Percentiles rank a stretch among this genome's conserved stretches.
phyloP scores from a whole-genome alignment of 2,888 invertebrate genomes.

The Thelaira solivaga region DNA sequence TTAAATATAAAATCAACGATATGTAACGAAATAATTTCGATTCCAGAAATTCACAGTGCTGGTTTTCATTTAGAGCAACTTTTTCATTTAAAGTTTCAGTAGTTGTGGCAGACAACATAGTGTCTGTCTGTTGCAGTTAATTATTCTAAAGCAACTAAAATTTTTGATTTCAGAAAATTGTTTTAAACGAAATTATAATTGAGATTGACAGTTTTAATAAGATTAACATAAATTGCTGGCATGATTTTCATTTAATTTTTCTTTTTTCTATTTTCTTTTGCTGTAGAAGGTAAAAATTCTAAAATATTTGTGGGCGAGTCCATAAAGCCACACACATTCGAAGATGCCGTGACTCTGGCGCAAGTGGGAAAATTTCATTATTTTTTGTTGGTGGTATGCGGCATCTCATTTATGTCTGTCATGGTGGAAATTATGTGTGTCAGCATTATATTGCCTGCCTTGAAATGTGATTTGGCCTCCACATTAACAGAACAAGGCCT shows the following conservation, averaged over 20 bases:
- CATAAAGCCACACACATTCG: conserved; percentile 68
- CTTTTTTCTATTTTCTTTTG: conserved; percentile 18
- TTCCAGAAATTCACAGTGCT: conserved; percentile 68
- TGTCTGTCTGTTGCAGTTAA: neutral
- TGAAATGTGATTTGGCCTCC: conserved; percentile 83
- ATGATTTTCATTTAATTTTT: neutral
- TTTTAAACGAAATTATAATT: conserved; percentile 25
- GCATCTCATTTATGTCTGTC: conserved; percentile 82
- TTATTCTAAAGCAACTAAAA: neutral
- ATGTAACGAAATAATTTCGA: conserved; percentile 71
- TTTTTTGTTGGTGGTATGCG: conserved; percentile 80
- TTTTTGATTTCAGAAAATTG: neutral
- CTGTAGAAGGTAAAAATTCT: conserved; percentile 35
- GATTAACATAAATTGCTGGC: conserved; percentile 53
- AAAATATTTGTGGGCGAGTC: conserved; percentile 2
- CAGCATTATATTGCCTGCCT: conserved; percentile 82
- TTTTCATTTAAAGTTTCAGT: neutral
- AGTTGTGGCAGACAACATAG: conserved; percentile 3
- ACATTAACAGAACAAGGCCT: conserved; percentile 81
- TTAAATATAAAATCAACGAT: conserved; percentile 71
- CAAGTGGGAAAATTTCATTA: conserved; percentile 82
- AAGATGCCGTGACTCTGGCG: conserved; percentile 74
- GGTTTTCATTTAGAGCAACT: conserved; percentile 26
- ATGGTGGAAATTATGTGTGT: conserved; percentile 83
- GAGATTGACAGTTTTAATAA: conserved; percentile 49